phyloP scores from a whole-genome alignment of 2,113 vertebrate genomes.

The Lanius ludovicianus region DNA sequence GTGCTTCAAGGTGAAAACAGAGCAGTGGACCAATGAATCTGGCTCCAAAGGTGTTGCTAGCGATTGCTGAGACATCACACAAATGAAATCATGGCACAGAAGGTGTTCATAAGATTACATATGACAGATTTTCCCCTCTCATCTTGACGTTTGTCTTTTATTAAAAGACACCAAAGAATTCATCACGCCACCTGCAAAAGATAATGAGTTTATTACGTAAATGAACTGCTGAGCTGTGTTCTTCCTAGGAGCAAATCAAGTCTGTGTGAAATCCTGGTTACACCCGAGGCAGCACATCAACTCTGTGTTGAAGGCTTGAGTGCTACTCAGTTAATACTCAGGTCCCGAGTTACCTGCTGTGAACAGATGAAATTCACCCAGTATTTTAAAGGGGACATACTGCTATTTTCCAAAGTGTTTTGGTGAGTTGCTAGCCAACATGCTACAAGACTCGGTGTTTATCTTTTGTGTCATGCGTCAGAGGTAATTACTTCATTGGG shows the following conservation, averaged over 20 bases:
- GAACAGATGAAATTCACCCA: neutral
- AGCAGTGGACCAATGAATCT: neutral
- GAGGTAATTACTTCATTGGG: slow-evolving; percentile 61
- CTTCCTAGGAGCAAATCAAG: neutral
- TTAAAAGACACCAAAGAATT: neutral
- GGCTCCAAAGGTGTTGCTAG: neutral
- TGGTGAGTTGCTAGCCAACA: slow-evolving; percentile 64
- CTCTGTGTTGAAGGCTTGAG: neutral
- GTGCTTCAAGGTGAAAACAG: neutral
- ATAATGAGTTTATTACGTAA: neutral
- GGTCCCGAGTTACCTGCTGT: neutral
- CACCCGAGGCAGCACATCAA: neutral
- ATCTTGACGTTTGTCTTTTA: neutral
- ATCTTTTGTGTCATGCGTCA: slow-evolving; percentile 58
- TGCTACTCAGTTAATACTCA: neutral
- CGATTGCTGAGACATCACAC: neutral
- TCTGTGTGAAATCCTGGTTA: neutral
- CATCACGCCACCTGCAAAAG: neutral
- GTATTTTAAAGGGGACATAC: neutral
- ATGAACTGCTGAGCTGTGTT: neutral
- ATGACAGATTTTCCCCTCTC: neutral
- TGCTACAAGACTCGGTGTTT: slow-evolving; percentile 19
- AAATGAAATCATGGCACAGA: neutral
- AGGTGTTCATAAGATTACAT: neutral
- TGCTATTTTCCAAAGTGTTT: slow-evolving; percentile 43